A percentile compares a stretch with the other conserved stretches of the same genome.
These are phyloP conservation scores for Liodrosophila aerea DNA, from an alignment of 2,888 invertebrate genomes.

Conservation along the genomic window DNA sequence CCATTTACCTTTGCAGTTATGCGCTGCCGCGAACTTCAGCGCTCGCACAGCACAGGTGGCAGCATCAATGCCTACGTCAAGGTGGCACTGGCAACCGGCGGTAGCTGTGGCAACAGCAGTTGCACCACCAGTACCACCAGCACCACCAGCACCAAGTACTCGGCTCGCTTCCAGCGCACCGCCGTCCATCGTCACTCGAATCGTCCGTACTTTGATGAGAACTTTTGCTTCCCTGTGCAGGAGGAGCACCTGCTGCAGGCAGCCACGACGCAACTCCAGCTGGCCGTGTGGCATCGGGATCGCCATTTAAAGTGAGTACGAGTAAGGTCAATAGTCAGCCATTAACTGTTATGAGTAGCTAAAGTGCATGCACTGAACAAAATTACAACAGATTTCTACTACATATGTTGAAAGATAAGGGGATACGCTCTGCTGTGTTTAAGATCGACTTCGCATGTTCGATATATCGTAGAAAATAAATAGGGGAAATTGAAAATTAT, in stretches of 20 bases:
- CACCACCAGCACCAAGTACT: not conserved
- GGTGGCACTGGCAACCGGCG: slow-evolving; percentile 57
- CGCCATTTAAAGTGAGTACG: slow-evolving; percentile 89
- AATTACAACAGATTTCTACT: too few relatives aligned
- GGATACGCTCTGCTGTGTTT: too few relatives aligned
- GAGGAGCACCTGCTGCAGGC: slow-evolving; percentile 20
- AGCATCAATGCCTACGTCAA: slow-evolving; percentile 86
- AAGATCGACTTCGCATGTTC: too few relatives aligned
- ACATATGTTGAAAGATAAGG: too few relatives aligned
- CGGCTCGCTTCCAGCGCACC: slow-evolving; percentile 87
- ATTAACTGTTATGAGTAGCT: slow-evolving; percentile 11
- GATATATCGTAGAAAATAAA: too few relatives aligned
- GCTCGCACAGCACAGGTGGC: slow-evolving; percentile 85
- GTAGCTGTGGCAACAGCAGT: slow-evolving; percentile 7
- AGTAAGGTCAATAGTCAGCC: slow-evolving; percentile 80
- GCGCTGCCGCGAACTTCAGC: slow-evolving; percentile 88
- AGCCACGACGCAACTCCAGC: slow-evolving; percentile 84
- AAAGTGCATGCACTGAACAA: slow-evolving; percentile 5
- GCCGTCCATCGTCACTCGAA: slow-evolving; percentile 90
- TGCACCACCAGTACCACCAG: not conserved
- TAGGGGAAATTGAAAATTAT: too few relatives aligned
- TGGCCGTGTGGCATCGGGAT: slow-evolving; percentile 94
- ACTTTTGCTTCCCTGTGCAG: slow-evolving; percentile 86
- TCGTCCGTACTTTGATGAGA: slow-evolving; percentile 91
- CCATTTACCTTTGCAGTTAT: slow-evolving; percentile 88